These are phyloP conservation scores for Drosophila mimetica DNA, from an alignment of 2,888 invertebrate species.

Conservation along the genomic window DNA sequence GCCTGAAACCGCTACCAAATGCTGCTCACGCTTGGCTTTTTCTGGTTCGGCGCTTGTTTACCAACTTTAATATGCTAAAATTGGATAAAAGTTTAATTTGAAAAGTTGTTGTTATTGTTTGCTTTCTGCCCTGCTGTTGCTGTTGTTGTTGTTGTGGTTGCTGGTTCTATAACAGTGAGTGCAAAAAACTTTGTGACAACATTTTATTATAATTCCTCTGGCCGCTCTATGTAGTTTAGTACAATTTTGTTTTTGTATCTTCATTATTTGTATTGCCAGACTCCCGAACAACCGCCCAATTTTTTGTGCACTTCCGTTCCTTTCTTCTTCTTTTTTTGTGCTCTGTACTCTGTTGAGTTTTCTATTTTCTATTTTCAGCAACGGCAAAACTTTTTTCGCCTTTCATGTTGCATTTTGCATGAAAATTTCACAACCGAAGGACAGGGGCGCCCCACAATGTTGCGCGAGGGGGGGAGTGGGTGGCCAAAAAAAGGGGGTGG, in stretches of 20 bases:
- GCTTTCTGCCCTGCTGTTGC: constrained; percentile 29
- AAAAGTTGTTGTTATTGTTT: constrained; percentile 76
- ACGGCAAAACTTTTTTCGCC: constrained; percentile 63
- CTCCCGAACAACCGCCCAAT: constrained; percentile 14
- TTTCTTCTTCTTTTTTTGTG: constrained; percentile 20
- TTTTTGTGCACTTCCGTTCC: constrained; percentile 2
- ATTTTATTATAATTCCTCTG: constrained; percentile 77
- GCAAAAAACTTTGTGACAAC: constrained; percentile 76
- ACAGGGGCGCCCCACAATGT: constrained; percentile 57
- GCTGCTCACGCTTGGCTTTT: constrained; percentile 49
- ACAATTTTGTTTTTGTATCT: constrained; percentile 65
- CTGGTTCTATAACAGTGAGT: constrained; percentile 25
- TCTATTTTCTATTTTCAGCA: constrained; percentile 46
- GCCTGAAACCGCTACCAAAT: constrained; percentile 31
- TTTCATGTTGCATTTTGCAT: constrained; percentile 72
- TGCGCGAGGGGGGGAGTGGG: constrained; percentile 18
- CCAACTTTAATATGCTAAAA: constrained; percentile 72
- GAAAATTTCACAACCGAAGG: constrained; percentile 44
- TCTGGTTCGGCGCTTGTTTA: constrained; percentile 46
- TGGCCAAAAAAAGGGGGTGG: constrained; percentile 6
- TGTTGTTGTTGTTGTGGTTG: constrained; percentile 34
- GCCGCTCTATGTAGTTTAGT: constrained; percentile 57
- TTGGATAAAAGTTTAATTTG: constrained; percentile 78
- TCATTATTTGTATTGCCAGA: constrained; percentile 69
- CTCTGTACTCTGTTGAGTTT: constrained; percentile 47